These are phyloP conservation scores for Coregonus clupeaformis DNA, from an alignment of 2,113 vertebrate species.

Conservation along the genomic window DNA sequence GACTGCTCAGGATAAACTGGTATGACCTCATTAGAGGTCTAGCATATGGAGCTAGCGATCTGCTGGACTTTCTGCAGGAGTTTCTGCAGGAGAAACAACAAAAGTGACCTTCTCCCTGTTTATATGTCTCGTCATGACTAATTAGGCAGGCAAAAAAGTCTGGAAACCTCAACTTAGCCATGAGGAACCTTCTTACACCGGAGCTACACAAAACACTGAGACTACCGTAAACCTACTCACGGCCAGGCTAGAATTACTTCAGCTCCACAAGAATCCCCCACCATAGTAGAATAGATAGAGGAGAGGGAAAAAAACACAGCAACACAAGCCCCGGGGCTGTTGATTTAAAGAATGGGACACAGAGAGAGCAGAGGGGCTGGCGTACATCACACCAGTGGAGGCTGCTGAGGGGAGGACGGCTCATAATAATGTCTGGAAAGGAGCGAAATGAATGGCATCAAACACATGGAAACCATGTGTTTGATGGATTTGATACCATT, in stretches of 20 bases:
- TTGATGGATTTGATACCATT: too few relatives aligned
- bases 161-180: slow-evolving; percentile 23
- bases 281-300: not conserved
- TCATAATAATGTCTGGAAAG: too few relatives aligned
- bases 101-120: slow-evolving; percentile 53
- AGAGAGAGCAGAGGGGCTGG: not conserved
- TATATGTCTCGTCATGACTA: slow-evolving; percentile 34
- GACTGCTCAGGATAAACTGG: slow-evolving; percentile 36
- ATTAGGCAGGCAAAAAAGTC: slow-evolving; percentile 40
- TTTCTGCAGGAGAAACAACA: slow-evolving; percentile 47
- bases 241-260: not conserved
- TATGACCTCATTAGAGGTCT: slow-evolving; percentile 62
- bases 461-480: too few relatives aligned
- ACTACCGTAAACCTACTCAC: not conserved
- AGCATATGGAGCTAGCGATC: slow-evolving; percentile 43
- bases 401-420: too few relatives aligned
- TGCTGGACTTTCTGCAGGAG: slow-evolving; percentile 18
- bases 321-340: not conserved
- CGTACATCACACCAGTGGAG: not conserved
- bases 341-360: not conserved
- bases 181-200: slow-evolving; percentile 17
- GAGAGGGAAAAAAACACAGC: too few relatives aligned
- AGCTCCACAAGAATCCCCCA: not conserved
- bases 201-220: slow-evolving; percentile 9
- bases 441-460: too few relatives aligned